Conservation (phyloP, 2,888 invertebrate species). For the Drosophila peninsularis region DNA sequence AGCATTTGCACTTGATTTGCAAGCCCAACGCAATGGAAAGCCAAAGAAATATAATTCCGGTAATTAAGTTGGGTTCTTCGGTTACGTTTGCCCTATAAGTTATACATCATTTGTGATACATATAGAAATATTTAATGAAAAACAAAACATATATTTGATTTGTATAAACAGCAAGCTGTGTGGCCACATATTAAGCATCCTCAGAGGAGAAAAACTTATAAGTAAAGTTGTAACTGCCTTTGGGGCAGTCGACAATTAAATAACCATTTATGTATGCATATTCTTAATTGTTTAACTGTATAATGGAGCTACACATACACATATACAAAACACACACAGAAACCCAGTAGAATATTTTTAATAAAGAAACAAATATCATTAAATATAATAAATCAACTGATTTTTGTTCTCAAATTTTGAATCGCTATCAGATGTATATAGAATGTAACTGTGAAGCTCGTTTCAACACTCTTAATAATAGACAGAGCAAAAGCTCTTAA, state of each 20-base stretch:
- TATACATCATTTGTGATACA: constrained; percentile 54
- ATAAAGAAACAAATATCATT: constrained; percentile 55
- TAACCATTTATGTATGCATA: constrained; percentile 31
- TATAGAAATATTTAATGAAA: constrained; percentile 28
- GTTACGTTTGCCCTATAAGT: constrained; percentile 37
- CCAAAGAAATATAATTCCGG: constrained; percentile 21
- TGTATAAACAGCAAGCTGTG: constrained; percentile 32
- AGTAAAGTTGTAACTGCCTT: constrained; percentile 15
- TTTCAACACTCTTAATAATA: background rate
- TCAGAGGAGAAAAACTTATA: constrained; percentile 47
- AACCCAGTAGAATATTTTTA: constrained; percentile 61
- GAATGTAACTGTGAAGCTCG: background rate
- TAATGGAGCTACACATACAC: constrained; percentile 25
- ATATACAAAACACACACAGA: constrained; percentile 22
- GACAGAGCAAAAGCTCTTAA: background rate
- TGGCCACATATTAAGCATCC: constrained; percentile 66
- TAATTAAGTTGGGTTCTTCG: constrained; percentile 7
- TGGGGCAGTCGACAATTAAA: constrained; percentile 10
- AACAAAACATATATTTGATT: constrained; percentile 32
- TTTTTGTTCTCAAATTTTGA: background rate
- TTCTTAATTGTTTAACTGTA: constrained; percentile 42
- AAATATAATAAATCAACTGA: background rate
- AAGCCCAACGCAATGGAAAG: constrained; percentile 22
- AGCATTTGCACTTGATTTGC: constrained; percentile 12
- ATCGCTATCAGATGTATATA: background rate